Evolutionary conservation across 2,888 invertebrate species (phyloP), one percentile per base, ranked within the genome.

Genomic region (Drosophila neonasuta): DNA sequence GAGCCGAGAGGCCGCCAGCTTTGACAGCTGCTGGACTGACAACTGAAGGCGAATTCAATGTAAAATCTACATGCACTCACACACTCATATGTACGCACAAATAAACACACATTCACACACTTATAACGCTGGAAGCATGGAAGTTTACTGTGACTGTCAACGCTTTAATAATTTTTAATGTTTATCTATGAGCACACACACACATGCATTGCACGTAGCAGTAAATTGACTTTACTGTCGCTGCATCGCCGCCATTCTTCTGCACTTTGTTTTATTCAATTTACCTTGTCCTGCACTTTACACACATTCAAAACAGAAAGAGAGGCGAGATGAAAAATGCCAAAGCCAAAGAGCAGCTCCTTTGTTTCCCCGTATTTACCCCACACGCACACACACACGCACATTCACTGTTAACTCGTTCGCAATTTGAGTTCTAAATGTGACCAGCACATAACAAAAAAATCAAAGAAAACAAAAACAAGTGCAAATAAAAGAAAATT

Each of bases 201-300:
- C 34, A 61, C 36, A 30, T 30, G 10, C 15, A 39, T 24, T 29
- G 24, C 20, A 17, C 52, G 24, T 17, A 49, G 55, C 58, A 68
- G 55, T 41, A 56, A 70, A 70, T 60, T 52, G 51, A 64, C 46
- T 59, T 55, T 44, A 41, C 45, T 45, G 65, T 30, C 57, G 46
- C 48, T 56, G 60, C 17, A 57, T 50, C 49, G 68, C 68, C 68
- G 74, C 74, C 62, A 74, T 60, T 34, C 59, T 60, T 34, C 59
- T 75, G 76, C 76, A 71, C 66, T 73, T 66, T 75, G 61, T 73
- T 71, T 66, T 71, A 75, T 61, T 71, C 54, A 61, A 71, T 73
- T 71, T 75, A 71, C 62, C 73, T 76, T 74, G 66, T 76, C 71
- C 73, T 71, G 62, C 76, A 76, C 68, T 74, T 76, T 68, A 76